Base-by-base conservation (phyloP, 2,888 invertebrate species). In the Congeria kusceri region DNA sequence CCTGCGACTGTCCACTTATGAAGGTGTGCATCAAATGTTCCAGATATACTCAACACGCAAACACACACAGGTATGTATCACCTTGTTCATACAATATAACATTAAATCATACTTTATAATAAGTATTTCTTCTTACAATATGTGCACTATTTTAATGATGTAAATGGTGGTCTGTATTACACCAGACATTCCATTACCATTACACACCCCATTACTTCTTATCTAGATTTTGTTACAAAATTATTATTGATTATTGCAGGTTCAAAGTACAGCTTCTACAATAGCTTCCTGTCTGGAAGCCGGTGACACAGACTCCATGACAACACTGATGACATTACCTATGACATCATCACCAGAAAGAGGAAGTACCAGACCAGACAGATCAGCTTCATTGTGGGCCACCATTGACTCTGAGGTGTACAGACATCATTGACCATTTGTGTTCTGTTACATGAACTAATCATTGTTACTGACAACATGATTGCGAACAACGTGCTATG, bases 1-100 rank as follows among this genome's bases (percentile, higher is more conserved):
- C 27, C 61, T 77, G 18, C 70, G 77, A 62, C 70, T 71, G 56
- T 77, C 77, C 3, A 46, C 63, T 46, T 66, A 59, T 66, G 77
- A 77, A 29, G 77, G 77, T n/a, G 62, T 71, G 23, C 66, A 47
- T 20, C 25, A 28, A 20, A 67, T 67, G 57, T 71, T 66, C 47
- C 44, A 61, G 57, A 66, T 47, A 29, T 66, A 67, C 57, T 61
- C 47, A 18, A 47, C 28, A 46, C 71, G 63, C 62, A 66, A 66
- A 66, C 57, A 44, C 56, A 23, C 39, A 57, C 66, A 57, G 66
- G 66, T 66, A 13, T 39, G 13, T 39, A 13, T 11, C 3, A 39
- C n/a, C n/a, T n/a, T n/a, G n/a, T n/a, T 39, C 39, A 39, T 15
- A 3, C 13, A 39, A 39, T 5, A 7, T 3, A 15, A 1, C 1